A percentile compares a stretch with the other conserved stretches of the same genome.
Evolutionary conservation across 2,797 vertebrate genomes (phyloP).

Genomic region (Amazona finschi): DNA sequence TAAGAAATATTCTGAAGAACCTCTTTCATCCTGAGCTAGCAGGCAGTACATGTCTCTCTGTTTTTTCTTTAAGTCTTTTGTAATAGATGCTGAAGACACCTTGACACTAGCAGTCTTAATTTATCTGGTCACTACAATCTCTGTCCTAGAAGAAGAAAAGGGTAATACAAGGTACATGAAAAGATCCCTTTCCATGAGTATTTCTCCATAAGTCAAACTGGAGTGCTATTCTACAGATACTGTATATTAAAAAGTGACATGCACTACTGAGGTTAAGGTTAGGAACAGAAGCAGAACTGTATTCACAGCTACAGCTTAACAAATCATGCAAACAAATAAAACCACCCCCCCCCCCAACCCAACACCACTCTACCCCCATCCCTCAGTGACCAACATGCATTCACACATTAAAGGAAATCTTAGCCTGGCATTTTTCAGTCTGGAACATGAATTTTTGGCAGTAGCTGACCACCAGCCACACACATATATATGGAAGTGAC

Average conservation of each 20-base stretch:
- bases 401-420: background rate
- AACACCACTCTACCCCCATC: background rate
- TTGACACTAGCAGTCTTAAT: background rate
- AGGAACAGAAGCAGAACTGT: background rate
- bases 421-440: background rate
- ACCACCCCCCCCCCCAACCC: background rate
- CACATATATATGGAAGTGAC: background rate
- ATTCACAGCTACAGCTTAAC: background rate
- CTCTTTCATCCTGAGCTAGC: background rate
- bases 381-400: background rate
- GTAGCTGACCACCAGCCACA: background rate
- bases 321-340: background rate
- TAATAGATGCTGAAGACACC: background rate
- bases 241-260: background rate
- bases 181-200: background rate
- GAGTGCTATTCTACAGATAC: rapidly evolving
- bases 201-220: background rate
- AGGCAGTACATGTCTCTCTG: background rate
- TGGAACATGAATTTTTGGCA: background rate
- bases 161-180: background rate
- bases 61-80: background rate
- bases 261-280: background rate
- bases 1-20: background rate
- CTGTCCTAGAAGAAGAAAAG: background rate
- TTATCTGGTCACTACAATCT: background rate